Evolutionary conservation across 2,113 vertebrate genomes (phyloP), one percentile per base, ranked within the genome.

Genomic region (Synchiropus splendidus): DNA sequence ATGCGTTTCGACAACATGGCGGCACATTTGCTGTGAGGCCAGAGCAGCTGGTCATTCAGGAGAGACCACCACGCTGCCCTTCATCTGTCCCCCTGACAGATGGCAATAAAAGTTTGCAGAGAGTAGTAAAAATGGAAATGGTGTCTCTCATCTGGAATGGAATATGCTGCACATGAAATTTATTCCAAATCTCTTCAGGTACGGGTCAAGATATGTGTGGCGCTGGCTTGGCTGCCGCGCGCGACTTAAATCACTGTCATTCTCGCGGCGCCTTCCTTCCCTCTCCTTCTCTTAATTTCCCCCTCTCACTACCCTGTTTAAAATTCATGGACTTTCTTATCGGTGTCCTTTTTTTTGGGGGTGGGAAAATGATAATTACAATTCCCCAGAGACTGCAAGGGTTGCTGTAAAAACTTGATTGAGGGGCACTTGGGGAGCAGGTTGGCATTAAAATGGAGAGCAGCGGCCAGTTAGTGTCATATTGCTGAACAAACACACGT

Each of bases 311-410:
- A 48, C 70, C 54, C 83, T 89, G 86, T 85, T 90, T 82, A 83
- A 93, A 92, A 93, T 92, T 88, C 88, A 93, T 94, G 85, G 84
- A 85, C 83, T 91, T 89, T 78, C 88, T 89, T 92, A 92, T 90
- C 90, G 84, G 81, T 84, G 83, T 78, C 61, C 70, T 65, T 68
- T 13, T 1, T 17, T 18, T 12, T 36, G 35, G 35, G 9, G 37
- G 40, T 13, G 12, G 42, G 69, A 51, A 59, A 81, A 83, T 30
- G 46, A 73, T 79, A 75, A 85, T 85, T 82, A 59, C 57, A 75
- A 77, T 74, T 74, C 61, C 58, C 44, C 57, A 43, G 58, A 76
- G 70, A 63, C 53, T 83, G 80, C 81, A 70, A 77, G 84, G 89
- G 81, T 61, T 83, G 80, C 77, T 80, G 70, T 70, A 77, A 71